These are phyloP conservation scores for Lineus longissimus DNA, from an alignment of 1,140 invertebrate species.

Conservation along the genomic window DNA sequence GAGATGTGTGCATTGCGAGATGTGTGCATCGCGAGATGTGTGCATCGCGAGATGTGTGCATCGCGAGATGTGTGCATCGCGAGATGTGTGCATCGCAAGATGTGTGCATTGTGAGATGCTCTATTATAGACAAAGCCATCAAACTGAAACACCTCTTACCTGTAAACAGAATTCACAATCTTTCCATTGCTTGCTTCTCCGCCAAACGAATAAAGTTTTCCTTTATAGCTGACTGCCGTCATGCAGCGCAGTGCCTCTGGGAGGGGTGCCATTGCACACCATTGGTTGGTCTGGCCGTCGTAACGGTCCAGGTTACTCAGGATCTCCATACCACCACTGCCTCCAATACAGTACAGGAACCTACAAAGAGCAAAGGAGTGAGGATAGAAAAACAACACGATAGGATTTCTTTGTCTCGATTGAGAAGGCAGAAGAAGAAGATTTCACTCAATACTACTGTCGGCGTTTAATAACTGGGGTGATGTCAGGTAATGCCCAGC, in stretches of 20 bases:
- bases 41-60: too few relatives aligned
- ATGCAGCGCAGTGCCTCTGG: slow-evolving; percentile 40
- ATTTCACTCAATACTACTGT: not conserved
- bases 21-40: too few relatives aligned
- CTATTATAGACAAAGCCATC: not conserved
- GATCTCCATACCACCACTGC: slow-evolving; percentile 41
- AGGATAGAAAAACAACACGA: not conserved
- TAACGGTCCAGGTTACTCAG: slow-evolving; percentile 42
- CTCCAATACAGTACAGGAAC: slow-evolving; percentile 46
- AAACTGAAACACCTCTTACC: slow-evolving; percentile 22
- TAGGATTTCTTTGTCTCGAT: not conserved
- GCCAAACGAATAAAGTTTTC: slow-evolving; percentile 47
- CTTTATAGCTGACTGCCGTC: slow-evolving; percentile 37
- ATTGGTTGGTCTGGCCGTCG: slow-evolving; percentile 39
- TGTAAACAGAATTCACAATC: slow-evolving; percentile 32
- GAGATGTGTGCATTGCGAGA: too few relatives aligned
- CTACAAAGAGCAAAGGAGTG: slow-evolving; percentile 21
- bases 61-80: too few relatives aligned
- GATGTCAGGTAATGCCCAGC: too few relatives aligned
- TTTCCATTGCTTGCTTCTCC: slow-evolving; percentile 37
- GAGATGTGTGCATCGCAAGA: too few relatives aligned
- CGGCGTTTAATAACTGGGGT: too few relatives aligned
- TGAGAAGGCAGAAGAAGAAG: not conserved
- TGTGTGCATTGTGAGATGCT: not conserved
- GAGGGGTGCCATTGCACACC: slow-evolving; percentile 39